A percentile compares a stretch with the other conserved stretches of the same genome.
These are phyloP conservation scores for Cottus gobio DNA, from an alignment of 2,113 vertebrate genomes.

Conservation along the genomic window DNA sequence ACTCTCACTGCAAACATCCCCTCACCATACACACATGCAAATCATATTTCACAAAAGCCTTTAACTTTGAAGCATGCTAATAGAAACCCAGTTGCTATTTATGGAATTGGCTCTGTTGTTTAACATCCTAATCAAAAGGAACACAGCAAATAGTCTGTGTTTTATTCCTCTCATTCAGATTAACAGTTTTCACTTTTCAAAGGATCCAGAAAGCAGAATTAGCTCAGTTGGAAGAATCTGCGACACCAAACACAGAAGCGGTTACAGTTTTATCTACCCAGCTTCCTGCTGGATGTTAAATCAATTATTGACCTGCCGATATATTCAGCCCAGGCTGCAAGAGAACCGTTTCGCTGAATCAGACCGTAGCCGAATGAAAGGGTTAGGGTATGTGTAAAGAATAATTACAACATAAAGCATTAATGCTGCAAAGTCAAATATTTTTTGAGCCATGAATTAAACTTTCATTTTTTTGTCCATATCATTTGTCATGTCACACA, in stretches of 20 bases:
- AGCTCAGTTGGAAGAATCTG: constrained; percentile 19
- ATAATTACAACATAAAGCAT: constrained; percentile 29
- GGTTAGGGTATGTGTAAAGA: constrained; percentile 23
- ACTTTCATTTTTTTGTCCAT: neutral
- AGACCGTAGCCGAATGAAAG: constrained; percentile 33
- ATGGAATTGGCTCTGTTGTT: neutral
- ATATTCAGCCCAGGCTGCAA: constrained; percentile 42
- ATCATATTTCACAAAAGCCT: constrained; percentile 6
- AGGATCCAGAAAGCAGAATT: constrained; percentile 8
- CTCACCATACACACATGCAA: neutral
- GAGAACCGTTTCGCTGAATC: constrained; percentile 34
- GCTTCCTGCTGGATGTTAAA: constrained; percentile 40
- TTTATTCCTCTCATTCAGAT: constrained; percentile 9
- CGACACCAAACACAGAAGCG: constrained; percentile 21
- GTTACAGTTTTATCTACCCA: constrained; percentile 36
- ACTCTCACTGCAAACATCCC: neutral
- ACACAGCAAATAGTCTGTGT: neutral
- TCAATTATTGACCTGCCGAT: constrained; percentile 54
- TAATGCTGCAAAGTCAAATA: constrained; percentile 13
- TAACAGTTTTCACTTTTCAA: constrained; percentile 13
- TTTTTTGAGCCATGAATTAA: neutral
- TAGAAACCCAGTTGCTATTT: no score
- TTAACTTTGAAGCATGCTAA: no score
- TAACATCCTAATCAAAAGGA: constrained; percentile 11
- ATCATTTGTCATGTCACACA: neutral